Evolutionary conservation across 2,113 vertebrate species (phyloP), one percentile per base, ranked within the genome.

Genomic region (Epinephelus fuscoguttatus): DNA sequence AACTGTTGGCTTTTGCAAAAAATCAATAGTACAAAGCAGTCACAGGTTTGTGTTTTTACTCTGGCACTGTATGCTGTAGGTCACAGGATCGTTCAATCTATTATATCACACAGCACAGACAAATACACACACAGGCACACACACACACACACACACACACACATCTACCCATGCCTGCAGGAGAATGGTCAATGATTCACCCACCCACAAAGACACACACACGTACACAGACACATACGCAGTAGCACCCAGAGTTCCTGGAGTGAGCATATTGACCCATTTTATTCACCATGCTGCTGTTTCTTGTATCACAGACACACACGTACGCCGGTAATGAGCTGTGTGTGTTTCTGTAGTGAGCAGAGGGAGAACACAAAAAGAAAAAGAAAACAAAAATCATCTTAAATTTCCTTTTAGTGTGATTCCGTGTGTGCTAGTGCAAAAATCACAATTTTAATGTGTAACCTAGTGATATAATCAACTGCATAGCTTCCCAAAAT

Each of bases 191-290:
- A 88, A 85, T 90, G 78, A 90, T 89, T 87, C 84, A 89, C 17
- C 56, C 76, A 55, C 52, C 47, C 69, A 78, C 85, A 79, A 4
- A 81, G 10, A 77, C 23, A 61, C 40, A 67, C 3, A 55, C 82
- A 74, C 56, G 27, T 11, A 62, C 6, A 37, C 49, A 30, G 37
- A 64, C 61, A 76, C 62, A 82, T 12, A 72, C 63, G 50, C 78
- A 75, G 55, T 50, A 53, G 61, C 70, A 50, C 50, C 19, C 73
- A 53, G 57, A 53, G 53, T 66, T 87, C 82, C 72, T 89, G 78
- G 78, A 87, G 78, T 80, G 72, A 88, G 55, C 69, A 81, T 89
- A 90, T 84, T 88, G 85, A 89, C 85, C 80, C 74, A 80, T 84
- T 88, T 83, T 79, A 70, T 60, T 87, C 59, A 64, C 55, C 59